These are phyloP conservation scores for Cydia strobilella DNA, from an alignment of 1,140 invertebrate species.

Conservation along the genomic window DNA sequence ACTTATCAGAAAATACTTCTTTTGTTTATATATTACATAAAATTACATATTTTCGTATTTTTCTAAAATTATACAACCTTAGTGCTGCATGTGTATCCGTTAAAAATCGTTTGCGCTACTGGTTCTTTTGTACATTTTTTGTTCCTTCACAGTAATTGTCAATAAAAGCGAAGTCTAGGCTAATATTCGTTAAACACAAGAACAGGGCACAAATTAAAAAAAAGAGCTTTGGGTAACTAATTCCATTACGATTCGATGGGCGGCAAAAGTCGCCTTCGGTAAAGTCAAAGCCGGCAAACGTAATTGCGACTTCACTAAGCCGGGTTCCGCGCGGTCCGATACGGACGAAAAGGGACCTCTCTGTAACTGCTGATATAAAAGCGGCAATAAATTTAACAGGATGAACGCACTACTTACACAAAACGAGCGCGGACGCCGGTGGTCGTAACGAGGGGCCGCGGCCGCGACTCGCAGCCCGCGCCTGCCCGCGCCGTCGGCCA, in stretches of 20 bases:
- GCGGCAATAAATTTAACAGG: conserved; percentile 79
- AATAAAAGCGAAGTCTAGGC: background rate
- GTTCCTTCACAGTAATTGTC: background rate
- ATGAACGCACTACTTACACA: conserved; percentile 78
- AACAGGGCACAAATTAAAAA: conserved; percentile 67
- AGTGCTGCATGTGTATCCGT: background rate
- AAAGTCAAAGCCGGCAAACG: conserved; percentile 77
- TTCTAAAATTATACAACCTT: background rate
- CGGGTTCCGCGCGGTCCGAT: conserved; percentile 73
- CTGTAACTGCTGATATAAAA: conserved; percentile 78
- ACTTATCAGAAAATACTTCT: too few species aligned
- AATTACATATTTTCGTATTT: too few species aligned
- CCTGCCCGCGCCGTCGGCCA: conserved; percentile 40
- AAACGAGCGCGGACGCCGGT: conserved; percentile 62
- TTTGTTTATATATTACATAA: too few species aligned
- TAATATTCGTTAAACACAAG: conserved; percentile 68
- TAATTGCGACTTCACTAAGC: conserved; percentile 80
- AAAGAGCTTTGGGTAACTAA: conserved; percentile 76
- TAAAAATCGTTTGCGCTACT: background rate
- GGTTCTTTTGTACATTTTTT: background rate
- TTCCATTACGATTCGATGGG: conserved; percentile 79
- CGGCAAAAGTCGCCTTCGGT: conserved; percentile 75
- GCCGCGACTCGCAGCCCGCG: conserved; percentile 48
- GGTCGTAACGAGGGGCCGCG: conserved; percentile 69
- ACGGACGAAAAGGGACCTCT: conserved; percentile 74